Conservation (phyloP, 2,888 invertebrate species). For the Stenodera caucasica region DNA sequence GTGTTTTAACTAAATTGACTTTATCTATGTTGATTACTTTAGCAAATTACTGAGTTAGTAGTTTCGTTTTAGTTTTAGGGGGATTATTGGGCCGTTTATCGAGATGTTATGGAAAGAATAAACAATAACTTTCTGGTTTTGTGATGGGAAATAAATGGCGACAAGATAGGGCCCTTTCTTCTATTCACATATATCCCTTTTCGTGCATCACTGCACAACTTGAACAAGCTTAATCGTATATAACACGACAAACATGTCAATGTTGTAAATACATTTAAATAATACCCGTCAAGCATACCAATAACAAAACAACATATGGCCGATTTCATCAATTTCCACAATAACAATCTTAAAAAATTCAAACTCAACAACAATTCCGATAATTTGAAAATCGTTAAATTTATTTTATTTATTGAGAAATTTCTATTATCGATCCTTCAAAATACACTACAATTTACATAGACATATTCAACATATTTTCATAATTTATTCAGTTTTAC, state of each 20-base stretch:
- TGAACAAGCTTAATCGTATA: background rate
- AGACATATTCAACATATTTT: background rate
- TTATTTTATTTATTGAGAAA: background rate
- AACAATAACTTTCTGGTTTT: background rate
- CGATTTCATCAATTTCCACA: background rate
- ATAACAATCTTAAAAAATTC: no score
- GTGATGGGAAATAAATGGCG: background rate
- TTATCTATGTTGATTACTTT: background rate
- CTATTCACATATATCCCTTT: background rate
- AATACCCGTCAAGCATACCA: background rate
- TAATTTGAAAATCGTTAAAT: no score
- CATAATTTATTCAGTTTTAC: background rate
- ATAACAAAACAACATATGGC: background rate
- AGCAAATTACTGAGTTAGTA: background rate
- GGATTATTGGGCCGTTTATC: background rate
- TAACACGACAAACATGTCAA: background rate
- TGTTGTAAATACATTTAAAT: background rate
- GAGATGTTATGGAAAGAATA: background rate
- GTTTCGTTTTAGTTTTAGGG: no score
- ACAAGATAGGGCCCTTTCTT: background rate
- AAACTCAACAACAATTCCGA: no score
- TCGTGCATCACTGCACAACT: conserved; percentile 1
- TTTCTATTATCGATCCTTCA: background rate
- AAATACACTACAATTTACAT: background rate
- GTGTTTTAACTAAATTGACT: background rate